A percentile compares a stretch with the other conserved stretches of the same genome.
Evolutionary conservation across 2,797 vertebrate genomes (phyloP).

Genomic region (Corythornis leucogaster): DNA sequence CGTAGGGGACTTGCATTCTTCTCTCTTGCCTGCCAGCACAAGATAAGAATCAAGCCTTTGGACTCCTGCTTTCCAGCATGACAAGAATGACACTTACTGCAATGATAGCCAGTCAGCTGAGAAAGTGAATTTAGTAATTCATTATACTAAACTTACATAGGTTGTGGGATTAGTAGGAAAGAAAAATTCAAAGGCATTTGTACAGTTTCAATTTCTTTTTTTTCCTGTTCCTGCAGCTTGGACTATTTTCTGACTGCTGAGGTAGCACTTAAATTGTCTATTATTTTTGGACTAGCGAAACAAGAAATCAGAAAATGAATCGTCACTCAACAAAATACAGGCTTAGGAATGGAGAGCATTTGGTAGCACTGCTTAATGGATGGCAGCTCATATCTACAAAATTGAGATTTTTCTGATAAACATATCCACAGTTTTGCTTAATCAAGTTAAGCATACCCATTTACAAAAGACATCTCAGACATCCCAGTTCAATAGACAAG

Average conservation of each 20-base stretch:
- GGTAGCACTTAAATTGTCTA: neutral
- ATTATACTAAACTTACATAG: neutral
- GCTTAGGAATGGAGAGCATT: neutral
- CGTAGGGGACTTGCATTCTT: rapidly evolving
- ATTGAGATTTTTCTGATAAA: neutral
- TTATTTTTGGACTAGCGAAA: neutral
- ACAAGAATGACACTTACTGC: neutral
- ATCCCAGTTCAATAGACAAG: neutral
- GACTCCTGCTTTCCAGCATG: neutral
- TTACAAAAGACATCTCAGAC: neutral
- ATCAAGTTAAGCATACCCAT: neutral
- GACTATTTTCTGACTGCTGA: neutral
- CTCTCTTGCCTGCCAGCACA: neutral
- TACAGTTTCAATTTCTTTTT: neutral
- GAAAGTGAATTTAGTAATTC: neutral
- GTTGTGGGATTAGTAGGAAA: neutral
- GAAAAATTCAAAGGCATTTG: neutral
- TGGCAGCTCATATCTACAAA: neutral
- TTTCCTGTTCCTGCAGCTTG: neutral
- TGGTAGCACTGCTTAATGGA: neutral
- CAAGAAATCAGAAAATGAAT: neutral
- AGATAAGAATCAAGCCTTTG: neutral
- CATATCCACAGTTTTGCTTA: neutral
- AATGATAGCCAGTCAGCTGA: neutral
- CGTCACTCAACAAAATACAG: neutral